phyloP scores from a whole-genome alignment of 1,140 invertebrate genomes.

The Capitella teleta region DNA sequence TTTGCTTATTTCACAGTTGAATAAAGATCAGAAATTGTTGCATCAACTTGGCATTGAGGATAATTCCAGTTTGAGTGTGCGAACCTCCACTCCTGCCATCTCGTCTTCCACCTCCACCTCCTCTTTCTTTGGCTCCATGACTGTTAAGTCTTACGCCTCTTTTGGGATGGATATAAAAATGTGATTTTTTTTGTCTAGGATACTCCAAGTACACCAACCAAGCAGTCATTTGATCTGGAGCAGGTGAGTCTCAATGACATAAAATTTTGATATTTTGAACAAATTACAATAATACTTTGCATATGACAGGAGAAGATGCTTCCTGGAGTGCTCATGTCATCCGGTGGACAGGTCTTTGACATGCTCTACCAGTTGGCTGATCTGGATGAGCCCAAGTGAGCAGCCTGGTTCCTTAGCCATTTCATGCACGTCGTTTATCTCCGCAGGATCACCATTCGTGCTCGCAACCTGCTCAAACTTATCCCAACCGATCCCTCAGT shows the following conservation, averaged over 20 bases:
- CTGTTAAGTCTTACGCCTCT: too few species aligned
- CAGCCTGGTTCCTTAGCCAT: not conserved
- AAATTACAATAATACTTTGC: not conserved
- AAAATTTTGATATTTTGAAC: not conserved
- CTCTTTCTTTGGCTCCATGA: too few species aligned
- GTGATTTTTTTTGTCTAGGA: too few species aligned
- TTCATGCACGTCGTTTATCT: not conserved
- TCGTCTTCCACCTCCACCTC: not conserved
- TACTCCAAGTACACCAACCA: conserved; percentile 20
- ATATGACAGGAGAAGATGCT: conserved; percentile 42
- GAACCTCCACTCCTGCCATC: conserved; percentile 14
- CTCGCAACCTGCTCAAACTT: conserved; percentile 44
- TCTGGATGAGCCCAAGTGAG: conserved; percentile 43
- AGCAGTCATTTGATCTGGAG: conserved; percentile 33
- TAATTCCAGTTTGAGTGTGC: conserved; percentile 32
- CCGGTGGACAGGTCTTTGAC: conserved; percentile 45
- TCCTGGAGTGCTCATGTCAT: conserved; percentile 48
- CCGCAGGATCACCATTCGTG: conserved; percentile 39
- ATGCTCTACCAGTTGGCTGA: conserved; percentile 46
- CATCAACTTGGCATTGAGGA: conserved; percentile 40
- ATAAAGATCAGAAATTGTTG: conserved; percentile 41
- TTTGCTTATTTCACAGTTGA: conserved; percentile 7
- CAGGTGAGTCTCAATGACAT: conserved; percentile 18
- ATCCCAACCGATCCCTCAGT: conserved; percentile 47
- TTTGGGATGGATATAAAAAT: too few species aligned